Base-by-base conservation (phyloP, 64 coral and sea anemone genomes). In the Astreopora myriophthalma region DNA sequence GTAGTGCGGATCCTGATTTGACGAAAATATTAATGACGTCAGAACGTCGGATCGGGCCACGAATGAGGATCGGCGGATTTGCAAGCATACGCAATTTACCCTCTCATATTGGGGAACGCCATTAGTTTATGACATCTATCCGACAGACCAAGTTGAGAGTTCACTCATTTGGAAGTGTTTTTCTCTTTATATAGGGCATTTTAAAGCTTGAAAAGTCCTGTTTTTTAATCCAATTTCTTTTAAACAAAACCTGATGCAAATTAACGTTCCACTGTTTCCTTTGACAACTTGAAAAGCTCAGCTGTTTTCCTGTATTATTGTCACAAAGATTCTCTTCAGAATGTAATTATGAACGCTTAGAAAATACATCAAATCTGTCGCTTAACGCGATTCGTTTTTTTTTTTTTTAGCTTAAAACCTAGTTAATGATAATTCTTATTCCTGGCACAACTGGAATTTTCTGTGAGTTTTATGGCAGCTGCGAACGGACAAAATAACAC, bases 401-500 rank as follows among this genome's bases (percentile, higher is more conserved):
- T 5, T 7, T 5, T 64, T 58, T 58, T 3, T 6, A 64, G 61
- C 6, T 19, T 64, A 26, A n/a, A 64, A 28, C 3, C 3, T 64
- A 24, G 61, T 26, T 19, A 6, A 25, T 64, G 16, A 64, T 64
- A 26, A 64, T 24, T 55, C 12, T 55, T 55, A 64, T 64, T 24
- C 61, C 6, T 64, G 61, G 24, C 4, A 16, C 61, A 64, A 64
- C 20, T 64, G 61, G 9, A 17, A 8, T 83, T 65, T 82, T 83
- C 79, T 65, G 65, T 55, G 32, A 83, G 2, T 83, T 83, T 83
- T 57, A 57, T 12, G 8, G 79, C 79, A 83, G 79, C 79, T 83
- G 79, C 1, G 17, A 80, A 80, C n/a, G 12, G 28, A 61, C 51
- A 26, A 27, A 26, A 44, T 75, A 40, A 42, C 40, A 77, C 8